Evolutionary conservation across 1,140 invertebrate genomes (phyloP).

Genomic region (Halesus radiatus): DNA sequence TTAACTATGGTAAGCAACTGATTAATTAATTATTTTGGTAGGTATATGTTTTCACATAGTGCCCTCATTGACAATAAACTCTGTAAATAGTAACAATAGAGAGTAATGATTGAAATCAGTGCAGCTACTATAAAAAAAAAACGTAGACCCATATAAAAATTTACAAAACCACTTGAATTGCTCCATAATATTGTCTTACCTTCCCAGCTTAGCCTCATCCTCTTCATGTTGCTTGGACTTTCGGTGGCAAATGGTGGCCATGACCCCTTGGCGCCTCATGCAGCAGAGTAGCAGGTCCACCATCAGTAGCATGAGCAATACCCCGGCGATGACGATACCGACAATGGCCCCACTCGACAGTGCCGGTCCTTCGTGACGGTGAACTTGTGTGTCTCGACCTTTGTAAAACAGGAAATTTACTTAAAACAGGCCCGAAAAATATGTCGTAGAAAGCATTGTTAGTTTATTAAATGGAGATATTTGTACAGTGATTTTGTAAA

Average conservation of each 20-base stretch:
- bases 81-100: too few relatives aligned
- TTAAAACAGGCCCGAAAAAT: too few relatives aligned
- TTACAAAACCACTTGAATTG: too few relatives aligned
- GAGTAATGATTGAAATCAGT: too few relatives aligned
- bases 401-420: not conserved
- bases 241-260: slow-evolving; percentile 79
- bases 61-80: too few relatives aligned
- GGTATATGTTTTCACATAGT: too few relatives aligned
- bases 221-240: slow-evolving; percentile 78
- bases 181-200: slow-evolving; percentile 70
- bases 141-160: too few relatives aligned
- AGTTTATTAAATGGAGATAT: not conserved
- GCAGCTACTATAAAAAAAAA: too few relatives aligned
- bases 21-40: too few relatives aligned
- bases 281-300: slow-evolving; percentile 85
- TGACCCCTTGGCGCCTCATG: slow-evolving; percentile 77
- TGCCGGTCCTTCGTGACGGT: slow-evolving; percentile 71
- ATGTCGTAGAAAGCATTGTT: too few relatives aligned
- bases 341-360: slow-evolving; percentile 84
- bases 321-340: slow-evolving; percentile 80
- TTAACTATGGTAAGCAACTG: too few relatives aligned
- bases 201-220: slow-evolving; percentile 85
- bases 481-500: not conserved
- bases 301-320: slow-evolving; percentile 82
- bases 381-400: slow-evolving; percentile 73